Evolutionary conservation across 2,888 invertebrate species (phyloP), one percentile per base, ranked within the genome.

Genomic region (Drosophila testacea): DNA sequence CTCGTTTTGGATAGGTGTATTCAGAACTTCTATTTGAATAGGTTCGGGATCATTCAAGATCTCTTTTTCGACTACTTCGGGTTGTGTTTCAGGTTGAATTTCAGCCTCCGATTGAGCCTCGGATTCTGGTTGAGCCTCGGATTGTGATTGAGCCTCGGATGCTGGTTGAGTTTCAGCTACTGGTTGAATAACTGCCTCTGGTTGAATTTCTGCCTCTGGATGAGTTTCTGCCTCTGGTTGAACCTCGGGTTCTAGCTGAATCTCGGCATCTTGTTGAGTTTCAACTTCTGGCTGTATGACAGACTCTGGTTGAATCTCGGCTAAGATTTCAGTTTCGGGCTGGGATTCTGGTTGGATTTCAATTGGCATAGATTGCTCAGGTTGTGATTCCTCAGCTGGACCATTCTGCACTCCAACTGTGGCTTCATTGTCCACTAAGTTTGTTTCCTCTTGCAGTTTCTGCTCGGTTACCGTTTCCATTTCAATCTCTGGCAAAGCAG

Each of bases 381-480:
- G 16, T 28, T 22, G 54, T n/a, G 11, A 4, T 16, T 51, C 60
- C n/a, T 32, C 60, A 34, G 7, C 34, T 4, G 13, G 16, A n/a
- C 47, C 51, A n/a, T 55, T n/a, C 36, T 60, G 42, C 10, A 30
- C 22, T 16, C 7, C 30, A 0, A 6, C 50, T 10, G 39, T 7
- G 2, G 30, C 5, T 28, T 39, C 69, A 41, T 42, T 51, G 51
- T 28, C 13, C 51, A 28, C 27, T 67, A 52, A 27, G 6, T 30
- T 7, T 10, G 47, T 22, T 52, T 66, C 47, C 22, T 39, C 16
- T 11, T 71, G 64, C 11, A 28, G 44, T 6, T 54, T 27, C 28
- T 62, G 57, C 34, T 81, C 64, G 2, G 65, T 56, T 39, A 56
- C 65, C 6, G 70, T 32, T 42, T 77, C 67, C 13, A 68, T 7